Evolutionary conservation across 1,140 invertebrate genomes (phyloP).

Genomic region (Bactericera cockerelli): DNA sequence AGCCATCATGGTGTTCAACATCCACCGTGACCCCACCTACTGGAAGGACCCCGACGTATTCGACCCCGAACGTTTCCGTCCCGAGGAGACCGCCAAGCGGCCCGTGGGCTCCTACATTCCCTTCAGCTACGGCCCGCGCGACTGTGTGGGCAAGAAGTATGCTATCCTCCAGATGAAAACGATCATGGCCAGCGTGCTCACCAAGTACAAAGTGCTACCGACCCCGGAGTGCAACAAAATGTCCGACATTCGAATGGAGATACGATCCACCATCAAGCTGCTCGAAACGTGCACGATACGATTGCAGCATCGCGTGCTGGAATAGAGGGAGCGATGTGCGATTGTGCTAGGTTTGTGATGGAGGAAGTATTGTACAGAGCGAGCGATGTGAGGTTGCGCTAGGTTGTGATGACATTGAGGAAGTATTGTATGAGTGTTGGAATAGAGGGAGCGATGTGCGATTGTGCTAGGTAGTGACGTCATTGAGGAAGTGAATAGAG

Average conservation of each 20-base stretch:
- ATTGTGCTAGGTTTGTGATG: too few species aligned
- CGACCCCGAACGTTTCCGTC: slow-evolving; percentile 42
- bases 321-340: too few species aligned
- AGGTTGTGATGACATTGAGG: too few species aligned
- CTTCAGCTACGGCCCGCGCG: slow-evolving; percentile 36
- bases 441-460: too few species aligned
- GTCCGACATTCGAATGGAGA: slow-evolving; percentile 12
- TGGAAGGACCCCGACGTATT: slow-evolving; percentile 41
- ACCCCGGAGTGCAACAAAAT: slow-evolving; percentile 10
- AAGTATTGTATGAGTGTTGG: too few species aligned
- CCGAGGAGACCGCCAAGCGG: slow-evolving; percentile 24
- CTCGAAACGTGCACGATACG: slow-evolving; percentile 8
- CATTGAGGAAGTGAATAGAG: too few species aligned
- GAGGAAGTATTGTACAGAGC: too few species aligned
- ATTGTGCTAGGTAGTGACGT: too few species aligned
- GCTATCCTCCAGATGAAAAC: slow-evolving; percentile 36
- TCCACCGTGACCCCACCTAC: slow-evolving; percentile 29
- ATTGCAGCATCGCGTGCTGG: neutral
- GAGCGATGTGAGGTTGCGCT: too few species aligned
- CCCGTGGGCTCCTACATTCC: slow-evolving; percentile 33
- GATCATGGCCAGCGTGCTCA: slow-evolving; percentile 30
- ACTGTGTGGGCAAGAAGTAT: slow-evolving; percentile 30
- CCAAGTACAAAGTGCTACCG: slow-evolving; percentile 18
- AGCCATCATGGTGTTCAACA: slow-evolving; percentile 14
- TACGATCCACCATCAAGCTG: slow-evolving; percentile 16